Base-by-base conservation (phyloP, 2,888 invertebrate genomes). In the Cryptus armator region DNA sequence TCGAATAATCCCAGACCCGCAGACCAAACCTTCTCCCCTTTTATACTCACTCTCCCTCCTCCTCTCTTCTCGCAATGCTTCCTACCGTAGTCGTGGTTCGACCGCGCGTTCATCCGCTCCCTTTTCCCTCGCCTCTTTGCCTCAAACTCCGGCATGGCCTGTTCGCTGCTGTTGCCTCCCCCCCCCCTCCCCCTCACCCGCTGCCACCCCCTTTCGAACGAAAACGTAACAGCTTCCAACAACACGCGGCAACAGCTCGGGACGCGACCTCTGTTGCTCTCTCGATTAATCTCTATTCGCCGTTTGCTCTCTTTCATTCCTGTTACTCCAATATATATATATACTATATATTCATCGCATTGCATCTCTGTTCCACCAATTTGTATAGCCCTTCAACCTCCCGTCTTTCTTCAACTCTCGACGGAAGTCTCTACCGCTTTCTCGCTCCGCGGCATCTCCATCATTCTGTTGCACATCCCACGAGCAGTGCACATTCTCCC, bases 1-100 rank as follows among this genome's bases (percentile, higher is more conserved):
- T 83, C 85, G 85, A 85, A 83, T 85, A 85, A 85, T 85, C 83
- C 79, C 75, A 79, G 78, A 82, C 84, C 82, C 84, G 72, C 79
- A 83, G 82, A 85, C 85, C 66, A 56, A 71, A 74, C 72, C 74
- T 67, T 81, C 76, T 59, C 48, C 70, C 51, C 66, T 37, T 71
- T 51, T 67, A 66, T 72, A 37, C 66, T 43, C 53, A 43, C 68
- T 68, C 68, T 68, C 70, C 32, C n/a, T n/a, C 12, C 67, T 67
- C 67, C 66, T 9, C 75, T 51, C 43, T 37, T 37, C 37, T 37
- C 37, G 37, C 37, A 37, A 37, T 37, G 37, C 37, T 37, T 37
- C 37, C 37, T 37, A 37, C 66, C 32, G 19, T 24, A 24, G 14
- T 16, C 64, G 64, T 32, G 14, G 62, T 19, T 75, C 75, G 46